A percentile compares a stretch with the other conserved stretches of the same genome.
phyloP scores from a whole-genome alignment of 2,888 invertebrate genomes.

The Meteorus cinctellus region DNA sequence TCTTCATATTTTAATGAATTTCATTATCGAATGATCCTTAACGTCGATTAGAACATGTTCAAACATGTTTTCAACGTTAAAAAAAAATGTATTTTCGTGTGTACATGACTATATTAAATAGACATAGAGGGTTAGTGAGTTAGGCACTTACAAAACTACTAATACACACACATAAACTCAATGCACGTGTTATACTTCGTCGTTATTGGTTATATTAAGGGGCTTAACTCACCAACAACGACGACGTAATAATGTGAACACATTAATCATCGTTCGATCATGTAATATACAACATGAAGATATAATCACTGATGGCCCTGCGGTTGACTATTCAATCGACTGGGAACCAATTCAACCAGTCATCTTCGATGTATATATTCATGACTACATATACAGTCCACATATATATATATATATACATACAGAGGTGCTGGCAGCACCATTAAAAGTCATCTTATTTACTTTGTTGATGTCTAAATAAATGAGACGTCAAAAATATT shows the following conservation, averaged over 20 bases:
- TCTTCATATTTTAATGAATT: too few species aligned
- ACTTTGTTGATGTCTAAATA: conserved; percentile 32
- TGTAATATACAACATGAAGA: conserved; percentile 40
- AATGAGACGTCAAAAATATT: conserved; percentile 19
- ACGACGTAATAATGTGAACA: not conserved
- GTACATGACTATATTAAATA: too few species aligned
- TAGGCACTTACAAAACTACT: too few species aligned
- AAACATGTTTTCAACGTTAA: too few species aligned
- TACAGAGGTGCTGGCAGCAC: not conserved
- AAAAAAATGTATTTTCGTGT: too few species aligned
- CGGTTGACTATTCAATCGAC: conserved; percentile 38
- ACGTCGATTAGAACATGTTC: too few species aligned
- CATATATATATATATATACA: not conserved
- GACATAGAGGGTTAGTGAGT: too few species aligned
- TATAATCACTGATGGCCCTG: conserved; percentile 33
- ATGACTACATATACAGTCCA: not conserved
- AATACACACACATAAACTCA: too few species aligned
- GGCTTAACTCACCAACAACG: not conserved
- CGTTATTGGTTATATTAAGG: not conserved
- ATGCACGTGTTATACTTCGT: not conserved
- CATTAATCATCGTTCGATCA: conserved; percentile 69
- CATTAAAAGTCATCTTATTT: conserved; percentile 41
- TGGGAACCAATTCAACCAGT: conserved; percentile 22
- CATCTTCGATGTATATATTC: conserved; percentile 19
- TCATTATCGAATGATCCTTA: too few species aligned